Evolutionary conservation across 2,113 vertebrate genomes (phyloP).

Genomic region (Epinephelus lanceolatus): DNA sequence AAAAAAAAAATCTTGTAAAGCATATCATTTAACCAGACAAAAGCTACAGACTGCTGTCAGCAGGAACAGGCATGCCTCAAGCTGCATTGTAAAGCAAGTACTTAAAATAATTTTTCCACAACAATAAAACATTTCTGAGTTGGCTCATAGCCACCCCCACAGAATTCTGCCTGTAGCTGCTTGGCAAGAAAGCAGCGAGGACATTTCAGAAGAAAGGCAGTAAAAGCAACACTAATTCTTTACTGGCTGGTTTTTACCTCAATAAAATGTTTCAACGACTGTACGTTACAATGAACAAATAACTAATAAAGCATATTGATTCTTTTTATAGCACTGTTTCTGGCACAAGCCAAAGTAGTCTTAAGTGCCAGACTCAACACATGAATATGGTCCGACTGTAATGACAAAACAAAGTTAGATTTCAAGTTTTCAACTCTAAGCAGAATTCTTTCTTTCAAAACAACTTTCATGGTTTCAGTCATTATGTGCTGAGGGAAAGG

Average conservation of each 20-base stretch:
- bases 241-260: constrained; percentile 55
- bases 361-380: constrained; percentile 19
- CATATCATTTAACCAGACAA: constrained; percentile 62
- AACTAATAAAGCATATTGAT: constrained; percentile 58
- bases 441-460: constrained; percentile 32
- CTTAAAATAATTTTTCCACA: constrained; percentile 76
- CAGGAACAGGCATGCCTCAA: constrained; percentile 68
- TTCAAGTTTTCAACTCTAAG: constrained; percentile 16
- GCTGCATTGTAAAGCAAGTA: constrained; percentile 73
- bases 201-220: constrained; percentile 67
- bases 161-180: constrained; percentile 58
- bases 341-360: constrained; percentile 30
- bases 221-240: constrained; percentile 66
- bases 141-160: constrained; percentile 62
- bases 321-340: constrained; percentile 46
- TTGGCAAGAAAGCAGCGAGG: constrained; percentile 51
- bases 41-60: constrained; percentile 68
- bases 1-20: constrained; percentile 59
- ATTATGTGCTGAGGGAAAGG: not conserved
- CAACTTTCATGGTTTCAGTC: constrained; percentile 14
- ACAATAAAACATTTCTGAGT: constrained; percentile 74
- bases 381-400: constrained; percentile 20
- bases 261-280: constrained; percentile 62
- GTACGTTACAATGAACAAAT: constrained; percentile 59
- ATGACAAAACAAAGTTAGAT: constrained; percentile 23